phyloP scores from a whole-genome alignment of 2,797 vertebrate genomes.

The Simalia tracyae region DNA sequence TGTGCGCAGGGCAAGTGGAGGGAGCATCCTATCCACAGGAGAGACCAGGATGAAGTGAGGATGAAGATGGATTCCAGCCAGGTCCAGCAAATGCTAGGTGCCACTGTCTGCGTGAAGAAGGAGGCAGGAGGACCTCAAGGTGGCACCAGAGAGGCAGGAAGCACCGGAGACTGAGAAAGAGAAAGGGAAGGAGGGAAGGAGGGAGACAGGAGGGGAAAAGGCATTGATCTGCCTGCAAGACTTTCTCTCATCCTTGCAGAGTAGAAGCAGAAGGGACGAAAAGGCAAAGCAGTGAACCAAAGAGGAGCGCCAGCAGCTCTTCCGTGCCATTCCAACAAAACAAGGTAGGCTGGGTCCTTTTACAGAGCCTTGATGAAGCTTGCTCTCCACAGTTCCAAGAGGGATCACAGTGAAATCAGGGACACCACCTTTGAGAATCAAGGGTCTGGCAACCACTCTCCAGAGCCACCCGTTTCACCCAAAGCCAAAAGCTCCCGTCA shows the following conservation, averaged over 20 bases:
- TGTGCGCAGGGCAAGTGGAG: background rate
- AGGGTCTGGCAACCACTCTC: background rate
- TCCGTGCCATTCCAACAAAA: background rate
- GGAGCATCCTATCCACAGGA: background rate
- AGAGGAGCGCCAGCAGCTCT: no score
- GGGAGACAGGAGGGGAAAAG: background rate
- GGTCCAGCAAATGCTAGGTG: background rate
- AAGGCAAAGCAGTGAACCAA: background rate
- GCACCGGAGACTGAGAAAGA: background rate
- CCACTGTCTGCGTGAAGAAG: background rate
- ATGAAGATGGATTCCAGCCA: background rate
- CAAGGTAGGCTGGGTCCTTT: background rate
- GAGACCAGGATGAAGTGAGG: background rate
- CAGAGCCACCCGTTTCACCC: background rate
- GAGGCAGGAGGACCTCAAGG: background rate
- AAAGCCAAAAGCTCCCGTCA: background rate
- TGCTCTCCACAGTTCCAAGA: background rate
- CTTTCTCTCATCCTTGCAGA: background rate
- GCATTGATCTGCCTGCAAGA: background rate
- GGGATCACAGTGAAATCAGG: background rate
- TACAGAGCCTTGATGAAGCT: background rate
- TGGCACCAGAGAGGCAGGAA: background rate
- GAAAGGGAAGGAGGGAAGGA: background rate
- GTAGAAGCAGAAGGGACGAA: background rate
- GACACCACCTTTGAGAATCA: background rate